Conservation (phyloP, 2,113 vertebrate genomes). For the Corvus hawaiiensis region DNA sequence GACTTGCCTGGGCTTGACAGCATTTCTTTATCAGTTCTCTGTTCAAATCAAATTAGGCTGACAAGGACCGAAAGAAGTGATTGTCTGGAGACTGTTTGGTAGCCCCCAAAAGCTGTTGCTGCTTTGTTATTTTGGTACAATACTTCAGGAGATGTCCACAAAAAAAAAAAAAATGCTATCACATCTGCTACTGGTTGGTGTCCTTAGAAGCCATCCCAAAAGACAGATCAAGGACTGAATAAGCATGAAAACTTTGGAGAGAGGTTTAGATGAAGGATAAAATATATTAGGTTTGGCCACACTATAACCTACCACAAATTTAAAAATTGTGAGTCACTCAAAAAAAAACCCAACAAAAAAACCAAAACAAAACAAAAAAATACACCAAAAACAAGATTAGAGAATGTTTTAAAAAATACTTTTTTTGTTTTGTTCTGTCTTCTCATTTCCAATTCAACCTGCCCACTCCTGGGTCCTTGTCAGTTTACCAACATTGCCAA, state of each 20-base stretch:
- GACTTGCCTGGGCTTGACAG: conserved; percentile 33
- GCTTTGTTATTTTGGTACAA: not conserved
- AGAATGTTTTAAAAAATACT: not conserved
- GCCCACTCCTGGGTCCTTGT: not conserved
- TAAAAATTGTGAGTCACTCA: conserved; percentile 29
- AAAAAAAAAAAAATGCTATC: not conserved
- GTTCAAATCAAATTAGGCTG: conserved; percentile 35
- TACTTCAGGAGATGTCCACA: not conserved
- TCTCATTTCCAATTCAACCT: not conserved
- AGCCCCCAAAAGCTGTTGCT: not conserved
- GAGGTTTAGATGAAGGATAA: conserved; percentile 33
- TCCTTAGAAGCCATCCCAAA: conserved; percentile 44
- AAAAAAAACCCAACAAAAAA: not conserved
- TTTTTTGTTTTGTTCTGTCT: not conserved
- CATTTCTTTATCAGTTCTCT: conserved; percentile 35
- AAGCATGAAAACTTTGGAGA: conserved; percentile 29
- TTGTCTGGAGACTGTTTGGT: not conserved
- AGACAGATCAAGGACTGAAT: conserved; percentile 32
- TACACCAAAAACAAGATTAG: not conserved
- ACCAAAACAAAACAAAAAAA: not conserved
- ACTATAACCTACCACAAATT: conserved; percentile 29
- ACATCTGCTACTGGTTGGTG: conserved; percentile 45
- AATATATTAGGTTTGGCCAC: conserved; percentile 38
- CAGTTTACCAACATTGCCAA: not conserved
- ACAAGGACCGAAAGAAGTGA: not conserved